Percentiles rank a stretch among this genome's conserved stretches.
phyloP scores from a whole-genome alignment of 2,888 invertebrate genomes.

The Ormyrus thymus region DNA sequence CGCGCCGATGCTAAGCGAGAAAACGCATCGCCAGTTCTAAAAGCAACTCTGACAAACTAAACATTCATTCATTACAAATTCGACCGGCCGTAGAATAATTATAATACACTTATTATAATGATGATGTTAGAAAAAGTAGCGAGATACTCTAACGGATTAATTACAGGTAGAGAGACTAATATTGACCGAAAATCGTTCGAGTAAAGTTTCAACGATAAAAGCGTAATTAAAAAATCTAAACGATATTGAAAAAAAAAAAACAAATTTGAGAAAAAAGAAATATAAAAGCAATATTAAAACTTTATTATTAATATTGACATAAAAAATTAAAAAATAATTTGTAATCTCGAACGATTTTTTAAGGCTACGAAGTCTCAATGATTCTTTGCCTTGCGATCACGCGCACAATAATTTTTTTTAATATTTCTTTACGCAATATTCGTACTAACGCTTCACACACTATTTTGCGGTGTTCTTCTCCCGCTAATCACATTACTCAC shows the following conservation, averaged over 20 bases:
- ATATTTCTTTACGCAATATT: constrained; percentile 49
- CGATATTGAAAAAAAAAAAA: neutral
- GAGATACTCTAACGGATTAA: constrained; percentile 46
- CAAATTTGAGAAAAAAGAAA: constrained; percentile 5
- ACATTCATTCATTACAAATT: constrained; percentile 51
- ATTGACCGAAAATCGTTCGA: constrained; percentile 52
- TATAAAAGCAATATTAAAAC: neutral
- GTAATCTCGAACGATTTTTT: constrained; percentile 50
- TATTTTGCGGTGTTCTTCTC: constrained; percentile 54
- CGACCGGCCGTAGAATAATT: constrained; percentile 40
- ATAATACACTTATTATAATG: constrained; percentile 53
- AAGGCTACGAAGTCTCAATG: constrained; percentile 42
- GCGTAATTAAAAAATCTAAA: constrained; percentile 3
- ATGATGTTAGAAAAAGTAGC: constrained; percentile 53
- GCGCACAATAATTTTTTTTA: constrained; percentile 53
- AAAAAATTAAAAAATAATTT: constrained; percentile 6
- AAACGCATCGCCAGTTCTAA: constrained; percentile 59
- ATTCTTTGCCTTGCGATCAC: constrained; percentile 35
- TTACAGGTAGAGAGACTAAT: constrained; percentile 54
- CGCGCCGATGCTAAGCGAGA: constrained; percentile 42
- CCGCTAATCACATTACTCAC: constrained; percentile 70
- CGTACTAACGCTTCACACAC: constrained; percentile 57
- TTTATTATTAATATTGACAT: constrained; percentile 3
- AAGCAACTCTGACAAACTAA: constrained; percentile 59
- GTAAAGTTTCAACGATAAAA: constrained; percentile 20